These are phyloP conservation scores for Drosophila auraria DNA, from an alignment of 1,140 invertebrate species.

Conservation along the genomic window DNA sequence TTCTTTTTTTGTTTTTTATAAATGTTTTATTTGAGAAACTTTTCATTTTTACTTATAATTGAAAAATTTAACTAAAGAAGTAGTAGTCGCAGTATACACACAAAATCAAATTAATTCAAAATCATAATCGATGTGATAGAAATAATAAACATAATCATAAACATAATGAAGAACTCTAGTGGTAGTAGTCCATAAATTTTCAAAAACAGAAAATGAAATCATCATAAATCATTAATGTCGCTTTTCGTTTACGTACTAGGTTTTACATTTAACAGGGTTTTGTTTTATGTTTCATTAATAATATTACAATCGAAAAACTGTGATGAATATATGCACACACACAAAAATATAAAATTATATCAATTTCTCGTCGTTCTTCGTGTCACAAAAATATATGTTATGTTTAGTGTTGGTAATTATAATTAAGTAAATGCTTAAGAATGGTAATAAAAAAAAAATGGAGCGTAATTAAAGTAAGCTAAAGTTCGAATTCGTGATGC, in stretches of 20 bases:
- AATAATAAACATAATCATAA: conserved; percentile 10
- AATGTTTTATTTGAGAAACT: conserved; percentile 57
- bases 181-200: conserved; percentile 21
- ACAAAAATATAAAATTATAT: conserved; percentile 76
- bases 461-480: conserved; percentile 41
- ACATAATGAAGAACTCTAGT: conserved; percentile 45
- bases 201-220: conserved; percentile 22
- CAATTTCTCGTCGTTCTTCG: conserved; percentile 32
- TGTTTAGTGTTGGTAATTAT: conserved; percentile 55
- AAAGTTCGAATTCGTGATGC: conserved; percentile 23
- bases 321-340: conserved; percentile 73
- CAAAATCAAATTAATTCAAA: conserved; percentile 43
- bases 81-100: conserved; percentile 49
- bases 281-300: conserved; percentile 45
- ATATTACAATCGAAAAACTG: conserved; percentile 62
- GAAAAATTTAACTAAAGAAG: conserved; percentile 70
- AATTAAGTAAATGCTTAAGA: conserved; percentile 78
- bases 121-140: conserved; percentile 31
- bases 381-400: conserved; percentile 28
- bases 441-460: conserved; percentile 57
- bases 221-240: conserved; percentile 1
- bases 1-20: conserved; percentile 37
- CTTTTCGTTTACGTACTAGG: conserved; percentile 30
- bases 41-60: conserved; percentile 62
- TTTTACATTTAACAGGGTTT: conserved; percentile 44